These are phyloP conservation scores for Dendronephthya gigantea DNA, from an alignment of 64 coral and sea anemone species.

Conservation along the genomic window DNA sequence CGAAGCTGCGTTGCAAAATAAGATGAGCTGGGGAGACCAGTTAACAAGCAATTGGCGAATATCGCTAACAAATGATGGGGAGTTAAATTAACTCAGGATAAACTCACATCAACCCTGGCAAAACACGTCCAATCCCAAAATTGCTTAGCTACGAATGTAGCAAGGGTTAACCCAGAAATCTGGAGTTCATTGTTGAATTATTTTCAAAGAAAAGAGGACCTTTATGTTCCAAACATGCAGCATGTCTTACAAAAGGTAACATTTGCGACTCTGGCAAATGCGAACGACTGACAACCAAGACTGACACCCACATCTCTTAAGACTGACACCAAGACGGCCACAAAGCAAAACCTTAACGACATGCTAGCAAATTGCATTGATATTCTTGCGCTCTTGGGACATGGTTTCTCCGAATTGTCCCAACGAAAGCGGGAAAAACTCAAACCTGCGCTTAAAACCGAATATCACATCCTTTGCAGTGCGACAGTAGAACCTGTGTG, in stretches of 20 bases:
- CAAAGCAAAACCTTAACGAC: too few relatives aligned
- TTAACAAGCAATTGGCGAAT: slow-evolving; percentile 16
- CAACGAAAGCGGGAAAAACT: neutral
- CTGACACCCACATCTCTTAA: too few relatives aligned
- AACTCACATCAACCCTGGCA: neutral
- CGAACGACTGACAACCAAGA: too few relatives aligned
- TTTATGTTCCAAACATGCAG: neutral
- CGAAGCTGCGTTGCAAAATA: neutral
- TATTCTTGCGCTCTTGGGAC: neutral
- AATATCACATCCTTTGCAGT: neutral
- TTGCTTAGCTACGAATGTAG: neutral
- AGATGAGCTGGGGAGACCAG: neutral
- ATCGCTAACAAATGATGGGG: slow-evolving; percentile 26
- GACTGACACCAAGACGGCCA: too few relatives aligned
- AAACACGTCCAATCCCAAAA: neutral
- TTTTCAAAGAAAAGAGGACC: neutral
- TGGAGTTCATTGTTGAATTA: neutral
- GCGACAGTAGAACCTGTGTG: neutral
- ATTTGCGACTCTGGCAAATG: neutral
- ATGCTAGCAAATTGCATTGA: slow-evolving; percentile 6
- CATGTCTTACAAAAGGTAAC: neutral
- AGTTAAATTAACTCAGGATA: neutral
- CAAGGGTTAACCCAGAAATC: neutral
- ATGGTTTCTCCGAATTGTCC: neutral
- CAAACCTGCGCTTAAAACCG: neutral